A percentile compares a stretch with the other conserved stretches of the same genome.
Conservation (phyloP, 2,888 invertebrate species). For the Eilema sororculum region DNA sequence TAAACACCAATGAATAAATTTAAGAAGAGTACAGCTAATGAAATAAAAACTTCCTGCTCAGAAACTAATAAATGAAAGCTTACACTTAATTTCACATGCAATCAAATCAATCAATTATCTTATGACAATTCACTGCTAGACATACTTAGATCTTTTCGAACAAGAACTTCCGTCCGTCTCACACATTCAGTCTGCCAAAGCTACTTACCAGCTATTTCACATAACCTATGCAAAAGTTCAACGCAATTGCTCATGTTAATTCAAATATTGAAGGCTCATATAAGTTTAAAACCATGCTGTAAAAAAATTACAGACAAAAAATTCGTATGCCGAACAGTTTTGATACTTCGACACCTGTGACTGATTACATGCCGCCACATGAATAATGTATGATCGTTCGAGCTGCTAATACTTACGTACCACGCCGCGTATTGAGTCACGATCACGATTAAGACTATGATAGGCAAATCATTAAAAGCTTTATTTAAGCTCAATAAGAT, state of each 20-base stretch:
- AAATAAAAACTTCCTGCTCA: not conserved
- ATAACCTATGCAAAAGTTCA: not conserved
- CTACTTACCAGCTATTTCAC: too few relatives aligned
- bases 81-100: too few relatives aligned
- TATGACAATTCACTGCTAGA: too few relatives aligned
- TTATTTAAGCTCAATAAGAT: not conserved
- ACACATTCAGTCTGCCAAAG: too few relatives aligned
- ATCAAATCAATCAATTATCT: too few relatives aligned
- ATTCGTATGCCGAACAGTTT: slow-evolving; percentile 30
- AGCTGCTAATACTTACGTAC: slow-evolving; percentile 41
- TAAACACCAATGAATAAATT: not conserved
- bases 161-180: too few relatives aligned
- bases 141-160: too few relatives aligned
- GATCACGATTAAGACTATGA: slow-evolving; percentile 26
- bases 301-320: slow-evolving; percentile 34
- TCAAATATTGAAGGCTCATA: not conserved
- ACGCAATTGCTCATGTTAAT: not conserved
- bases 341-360: slow-evolving; percentile 58
- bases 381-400: slow-evolving; percentile 58
- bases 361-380: slow-evolving; percentile 51
- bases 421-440: slow-evolving; percentile 31
- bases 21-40: not conserved
- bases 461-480: slow-evolving; percentile 21
- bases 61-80: too few relatives aligned
- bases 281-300: not conserved